Evolutionary conservation across 2,113 vertebrate genomes (phyloP).

Genomic region (Bubalus kerabau): DNA sequence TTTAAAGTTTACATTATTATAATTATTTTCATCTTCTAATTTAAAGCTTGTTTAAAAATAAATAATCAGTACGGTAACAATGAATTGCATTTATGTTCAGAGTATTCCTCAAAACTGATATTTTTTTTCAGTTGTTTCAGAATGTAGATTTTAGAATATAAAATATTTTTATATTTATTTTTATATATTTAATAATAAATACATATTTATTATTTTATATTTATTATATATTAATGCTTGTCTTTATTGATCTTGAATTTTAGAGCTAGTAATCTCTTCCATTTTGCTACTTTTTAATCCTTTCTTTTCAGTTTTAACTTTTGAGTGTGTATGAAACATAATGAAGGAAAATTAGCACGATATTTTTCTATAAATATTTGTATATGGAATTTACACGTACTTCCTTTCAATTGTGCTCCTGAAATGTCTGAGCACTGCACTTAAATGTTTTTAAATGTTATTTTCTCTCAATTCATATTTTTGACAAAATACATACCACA

Average conservation of each 20-base stretch:
- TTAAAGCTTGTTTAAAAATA: not conserved
- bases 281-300: not conserved
- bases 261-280: not conserved
- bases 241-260: not conserved
- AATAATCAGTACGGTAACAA: not conserved
- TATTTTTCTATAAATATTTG: not conserved
- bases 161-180: not conserved
- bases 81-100: not conserved
- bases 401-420: not conserved
- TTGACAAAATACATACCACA: not conserved
- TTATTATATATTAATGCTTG: not conserved
- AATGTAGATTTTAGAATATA: not conserved
- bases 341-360: not conserved
- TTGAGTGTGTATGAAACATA: not conserved
- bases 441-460: not conserved
- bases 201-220: not conserved
- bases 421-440: not conserved
- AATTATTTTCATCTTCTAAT: not conserved
- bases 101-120: not conserved
- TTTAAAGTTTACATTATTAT: not conserved
- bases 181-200: not conserved
- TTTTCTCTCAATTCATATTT: not conserved
- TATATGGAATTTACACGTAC: not conserved
- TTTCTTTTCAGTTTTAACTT: not conserved
- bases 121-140: not conserved